Base-by-base conservation (phyloP, 2,888 invertebrate species). In the Caradrina kadenii region DNA sequence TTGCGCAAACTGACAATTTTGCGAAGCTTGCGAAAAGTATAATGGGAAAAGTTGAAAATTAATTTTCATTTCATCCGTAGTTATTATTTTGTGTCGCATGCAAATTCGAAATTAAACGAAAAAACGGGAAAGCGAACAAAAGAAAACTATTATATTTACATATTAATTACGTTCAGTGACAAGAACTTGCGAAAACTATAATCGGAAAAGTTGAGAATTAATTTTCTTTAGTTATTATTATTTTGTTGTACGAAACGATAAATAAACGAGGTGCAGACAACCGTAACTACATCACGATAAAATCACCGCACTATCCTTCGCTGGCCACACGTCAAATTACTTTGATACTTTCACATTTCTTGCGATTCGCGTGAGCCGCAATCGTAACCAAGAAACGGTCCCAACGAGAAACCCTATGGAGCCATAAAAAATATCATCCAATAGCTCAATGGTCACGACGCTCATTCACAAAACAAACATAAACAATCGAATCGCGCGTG, bases 281-380 rank as follows among this genome's bases (percentile, higher is more conserved):
- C 80, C 91, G 89, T 90, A 89, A 88, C 91, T 70, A 63, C 73
- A 86, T 82, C 84, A 79, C 86, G 86, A 87, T 88, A 85, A 82
- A 83, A 59, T 68, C 78, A 63, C 64, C 73, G 80, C 83, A 73
- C 73, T 63, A 56, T 66, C 74, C 65, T 63, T 76, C 80, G 76
- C 81, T 55, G 54, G 69, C 64, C 64, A 84, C 80, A 82, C 84
- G 69, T 86, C 82, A 78, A 85, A 86, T 85, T 86, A 92, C 92
- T 92, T 92, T 92, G 92, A 92, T 86, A 92, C 92, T 92, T 92
- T 92, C 92, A 92, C 92, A 92, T 90, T 92, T 91, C 88, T 88
- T 81, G 88, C 74, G 63, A 71, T 87, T 87, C 77, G 87, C 70
- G 69, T 72, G 60, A 69, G 59, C 69, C 45, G 67, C 63, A 61